These are phyloP conservation scores for Sericinus montela DNA, from an alignment of 2,888 invertebrate species.

Conservation along the genomic window DNA sequence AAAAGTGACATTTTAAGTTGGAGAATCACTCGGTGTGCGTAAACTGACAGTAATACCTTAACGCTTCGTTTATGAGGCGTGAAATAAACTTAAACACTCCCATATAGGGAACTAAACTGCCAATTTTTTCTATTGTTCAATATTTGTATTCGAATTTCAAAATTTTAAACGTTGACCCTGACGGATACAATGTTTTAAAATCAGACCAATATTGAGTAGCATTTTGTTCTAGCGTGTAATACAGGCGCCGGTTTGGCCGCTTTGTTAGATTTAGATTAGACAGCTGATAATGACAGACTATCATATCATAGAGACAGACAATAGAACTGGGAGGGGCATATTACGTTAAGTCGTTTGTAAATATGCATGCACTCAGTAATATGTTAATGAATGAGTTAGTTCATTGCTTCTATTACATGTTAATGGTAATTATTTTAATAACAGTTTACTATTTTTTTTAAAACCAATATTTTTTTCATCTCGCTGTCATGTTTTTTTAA, in stretches of 20 bases:
- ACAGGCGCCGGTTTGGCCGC: conserved; percentile 34
- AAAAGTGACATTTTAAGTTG: too few relatives aligned
- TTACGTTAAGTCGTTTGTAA: conserved; percentile 29
- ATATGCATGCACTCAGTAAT: conserved; percentile 2
- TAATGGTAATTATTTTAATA: too few relatives aligned
- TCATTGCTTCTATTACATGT: neutral
- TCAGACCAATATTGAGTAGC: conserved; percentile 10
- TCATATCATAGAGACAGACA: conserved; percentile 32
- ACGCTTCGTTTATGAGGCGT: too few relatives aligned
- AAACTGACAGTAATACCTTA: too few relatives aligned
- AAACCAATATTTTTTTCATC: too few relatives aligned
- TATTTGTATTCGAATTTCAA: too few relatives aligned
- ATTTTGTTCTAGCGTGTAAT: conserved; percentile 27
- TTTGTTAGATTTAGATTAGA: conserved; percentile 30
- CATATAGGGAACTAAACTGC: too few relatives aligned
- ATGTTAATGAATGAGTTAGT: conserved; percentile 30
- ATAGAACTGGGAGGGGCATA: conserved; percentile 44
- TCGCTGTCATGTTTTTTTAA: too few relatives aligned
- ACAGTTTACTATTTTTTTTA: too few relatives aligned
- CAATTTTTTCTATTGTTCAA: too few relatives aligned
- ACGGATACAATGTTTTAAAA: conserved; percentile 10
- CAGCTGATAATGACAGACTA: conserved; percentile 35
- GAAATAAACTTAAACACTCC: too few relatives aligned
- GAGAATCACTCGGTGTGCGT: too few relatives aligned
- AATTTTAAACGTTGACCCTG: neutral